phyloP scores from a whole-genome alignment of 2,888 invertebrate species.

The Choristoneura rosaceana region DNA sequence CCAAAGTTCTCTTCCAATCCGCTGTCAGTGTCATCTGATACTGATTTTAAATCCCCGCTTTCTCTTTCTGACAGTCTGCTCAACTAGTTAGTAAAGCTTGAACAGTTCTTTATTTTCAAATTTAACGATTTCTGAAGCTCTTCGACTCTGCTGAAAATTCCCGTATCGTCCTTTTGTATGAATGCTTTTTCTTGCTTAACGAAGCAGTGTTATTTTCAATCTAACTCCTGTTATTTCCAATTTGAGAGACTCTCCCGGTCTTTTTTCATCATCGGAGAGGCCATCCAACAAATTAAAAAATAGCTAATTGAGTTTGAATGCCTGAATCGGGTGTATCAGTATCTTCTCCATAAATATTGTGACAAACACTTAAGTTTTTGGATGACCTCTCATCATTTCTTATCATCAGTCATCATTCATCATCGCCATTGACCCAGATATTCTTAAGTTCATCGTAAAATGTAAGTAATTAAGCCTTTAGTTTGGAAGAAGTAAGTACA shows the following conservation, averaged over 20 bases:
- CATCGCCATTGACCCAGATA: background rate
- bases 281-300: background rate
- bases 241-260: background rate
- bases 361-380: background rate
- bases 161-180: background rate
- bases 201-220: background rate
- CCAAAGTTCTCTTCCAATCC: background rate
- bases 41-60: background rate
- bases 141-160: background rate
- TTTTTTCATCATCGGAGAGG: background rate
- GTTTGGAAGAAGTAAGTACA: conserved; percentile 11
- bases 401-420: background rate
- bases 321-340: background rate
- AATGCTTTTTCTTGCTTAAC: background rate
- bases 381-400: background rate
- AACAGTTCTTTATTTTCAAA: background rate
- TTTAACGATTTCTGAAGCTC: background rate
- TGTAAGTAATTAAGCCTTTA: conserved; percentile 10
- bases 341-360: background rate
- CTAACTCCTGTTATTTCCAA: background rate
- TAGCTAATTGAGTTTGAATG: too few species aligned
- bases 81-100: background rate
- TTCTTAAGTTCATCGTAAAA: background rate
- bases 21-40: background rate
- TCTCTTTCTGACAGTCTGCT: background rate